Percentiles rank a stretch among this genome's conserved stretches.
These are phyloP conservation scores for Lasioglossum calceatum DNA, from an alignment of 2,888 invertebrate species.

Conservation along the genomic window DNA sequence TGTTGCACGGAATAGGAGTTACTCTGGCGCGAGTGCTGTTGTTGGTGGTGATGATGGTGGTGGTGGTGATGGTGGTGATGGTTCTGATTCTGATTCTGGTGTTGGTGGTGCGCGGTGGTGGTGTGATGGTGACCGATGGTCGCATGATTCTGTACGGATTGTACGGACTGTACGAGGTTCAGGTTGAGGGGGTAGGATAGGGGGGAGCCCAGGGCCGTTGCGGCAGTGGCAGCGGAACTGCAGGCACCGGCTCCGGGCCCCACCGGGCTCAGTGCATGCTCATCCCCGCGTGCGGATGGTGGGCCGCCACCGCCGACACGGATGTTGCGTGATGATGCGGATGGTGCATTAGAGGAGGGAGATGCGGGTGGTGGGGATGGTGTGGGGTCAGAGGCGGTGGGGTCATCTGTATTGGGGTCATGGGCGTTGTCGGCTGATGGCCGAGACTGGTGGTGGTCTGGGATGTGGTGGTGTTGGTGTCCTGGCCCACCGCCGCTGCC, in stretches of 20 bases:
- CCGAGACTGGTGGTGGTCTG: constrained; percentile 78
- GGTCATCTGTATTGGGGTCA: constrained; percentile 85
- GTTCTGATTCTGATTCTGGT: constrained; percentile 68
- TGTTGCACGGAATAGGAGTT: constrained; percentile 80
- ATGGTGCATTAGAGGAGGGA: constrained; percentile 87
- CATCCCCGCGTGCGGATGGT: constrained; percentile 85
- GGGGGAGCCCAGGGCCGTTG: constrained; percentile 84
- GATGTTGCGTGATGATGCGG: constrained; percentile 84
- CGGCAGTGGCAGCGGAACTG: constrained; percentile 81
- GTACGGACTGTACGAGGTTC: constrained; percentile 75
- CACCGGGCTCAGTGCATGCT: constrained; percentile 92
- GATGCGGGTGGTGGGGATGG: constrained; percentile 87
- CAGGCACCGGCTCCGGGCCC: constrained; percentile 86
- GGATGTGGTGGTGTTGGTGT: constrained; percentile 80
- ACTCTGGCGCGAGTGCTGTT: constrained; percentile 76
- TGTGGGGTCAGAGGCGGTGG: constrained; percentile 86
- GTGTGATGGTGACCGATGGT: constrained; percentile 72
- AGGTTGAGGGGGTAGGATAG: constrained; percentile 83
- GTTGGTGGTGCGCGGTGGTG: constrained; percentile 67
- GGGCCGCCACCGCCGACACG: constrained; percentile 79
- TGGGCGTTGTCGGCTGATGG: constrained; percentile 86
- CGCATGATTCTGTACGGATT: constrained; percentile 74
- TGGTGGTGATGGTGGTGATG: constrained; percentile 74
- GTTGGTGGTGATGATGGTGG: constrained; percentile 76
- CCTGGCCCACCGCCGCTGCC: constrained; percentile 82